Conservation (phyloP, 2,888 invertebrate genomes). For the Pachydiplax longipennis region DNA sequence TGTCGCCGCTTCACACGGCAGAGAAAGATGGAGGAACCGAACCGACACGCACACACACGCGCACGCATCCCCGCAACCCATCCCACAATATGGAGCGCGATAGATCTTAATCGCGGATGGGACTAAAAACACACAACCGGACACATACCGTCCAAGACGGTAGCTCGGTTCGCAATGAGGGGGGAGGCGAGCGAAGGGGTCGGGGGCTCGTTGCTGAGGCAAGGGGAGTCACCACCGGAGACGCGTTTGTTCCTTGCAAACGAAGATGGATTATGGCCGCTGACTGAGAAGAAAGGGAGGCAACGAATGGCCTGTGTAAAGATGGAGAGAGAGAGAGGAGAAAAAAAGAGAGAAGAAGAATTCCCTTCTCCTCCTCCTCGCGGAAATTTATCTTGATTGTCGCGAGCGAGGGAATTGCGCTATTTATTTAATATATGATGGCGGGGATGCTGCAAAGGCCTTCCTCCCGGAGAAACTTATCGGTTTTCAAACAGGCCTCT, state of each 20-base stretch:
- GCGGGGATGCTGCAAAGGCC: too few relatives aligned
- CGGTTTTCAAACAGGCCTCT: too few relatives aligned
- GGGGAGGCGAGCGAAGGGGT: not conserved
- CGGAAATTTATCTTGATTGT: not conserved
- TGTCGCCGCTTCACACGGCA: not conserved
- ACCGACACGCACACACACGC: not conserved
- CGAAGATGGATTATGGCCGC: not conserved
- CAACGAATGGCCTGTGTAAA: not conserved
- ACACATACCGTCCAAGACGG: not conserved
- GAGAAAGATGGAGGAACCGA: not conserved
- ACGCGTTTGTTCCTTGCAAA: not conserved
- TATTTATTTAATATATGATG: not conserved
- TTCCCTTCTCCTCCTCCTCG: not conserved
- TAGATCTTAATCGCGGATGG: constrained; percentile 7
- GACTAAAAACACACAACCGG: not conserved
- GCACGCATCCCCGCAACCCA: not conserved
- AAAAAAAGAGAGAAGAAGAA: constrained; percentile 22
- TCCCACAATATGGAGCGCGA: not conserved
- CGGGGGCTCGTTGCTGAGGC: not conserved
- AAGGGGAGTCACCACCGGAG: not conserved
- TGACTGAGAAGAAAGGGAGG: not conserved
- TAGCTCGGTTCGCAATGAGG: not conserved
- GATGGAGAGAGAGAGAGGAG: constrained; percentile 35
- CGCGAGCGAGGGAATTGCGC: not conserved
- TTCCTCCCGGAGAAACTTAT: too few relatives aligned